Conservation (phyloP, 2,113 vertebrate genomes). For the Raja brachyura region DNA sequence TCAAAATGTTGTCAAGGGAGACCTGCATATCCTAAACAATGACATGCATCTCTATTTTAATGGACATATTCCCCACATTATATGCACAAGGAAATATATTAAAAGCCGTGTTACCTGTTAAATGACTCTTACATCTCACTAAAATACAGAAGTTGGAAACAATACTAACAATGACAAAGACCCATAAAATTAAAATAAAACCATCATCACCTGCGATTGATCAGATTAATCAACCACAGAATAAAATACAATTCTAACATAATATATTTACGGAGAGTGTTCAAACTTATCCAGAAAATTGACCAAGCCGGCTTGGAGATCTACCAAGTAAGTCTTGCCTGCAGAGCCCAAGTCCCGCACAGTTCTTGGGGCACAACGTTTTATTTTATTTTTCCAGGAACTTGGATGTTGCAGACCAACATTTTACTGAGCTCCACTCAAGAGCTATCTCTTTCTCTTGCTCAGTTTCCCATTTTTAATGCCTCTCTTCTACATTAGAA, state of each 20-base stretch:
- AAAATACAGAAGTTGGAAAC: background rate
- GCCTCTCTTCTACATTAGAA: conserved; percentile 14
- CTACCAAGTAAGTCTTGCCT: background rate
- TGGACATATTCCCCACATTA: no score
- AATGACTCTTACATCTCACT: background rate
- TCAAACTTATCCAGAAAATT: conserved; percentile 6
- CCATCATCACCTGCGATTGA: background rate
- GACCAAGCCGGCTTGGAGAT: background rate
- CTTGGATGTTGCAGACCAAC: background rate
- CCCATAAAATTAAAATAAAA: background rate
- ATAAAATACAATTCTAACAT: background rate
- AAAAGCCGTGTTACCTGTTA: background rate
- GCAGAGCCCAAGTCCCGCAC: background rate
- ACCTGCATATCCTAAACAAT: background rate
- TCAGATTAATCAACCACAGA: background rate
- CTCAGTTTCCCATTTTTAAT: conserved; percentile 14
- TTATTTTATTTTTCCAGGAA: background rate
- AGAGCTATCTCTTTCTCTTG: background rate
- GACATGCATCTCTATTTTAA: background rate
- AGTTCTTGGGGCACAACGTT: background rate
- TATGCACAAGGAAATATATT: background rate
- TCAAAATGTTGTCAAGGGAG: background rate
- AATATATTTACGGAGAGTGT: no score
- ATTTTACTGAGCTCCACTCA: background rate
- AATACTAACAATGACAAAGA: background rate